phyloP scores from a whole-genome alignment of 2,888 invertebrate species.

The Dolomedes plantarius region DNA sequence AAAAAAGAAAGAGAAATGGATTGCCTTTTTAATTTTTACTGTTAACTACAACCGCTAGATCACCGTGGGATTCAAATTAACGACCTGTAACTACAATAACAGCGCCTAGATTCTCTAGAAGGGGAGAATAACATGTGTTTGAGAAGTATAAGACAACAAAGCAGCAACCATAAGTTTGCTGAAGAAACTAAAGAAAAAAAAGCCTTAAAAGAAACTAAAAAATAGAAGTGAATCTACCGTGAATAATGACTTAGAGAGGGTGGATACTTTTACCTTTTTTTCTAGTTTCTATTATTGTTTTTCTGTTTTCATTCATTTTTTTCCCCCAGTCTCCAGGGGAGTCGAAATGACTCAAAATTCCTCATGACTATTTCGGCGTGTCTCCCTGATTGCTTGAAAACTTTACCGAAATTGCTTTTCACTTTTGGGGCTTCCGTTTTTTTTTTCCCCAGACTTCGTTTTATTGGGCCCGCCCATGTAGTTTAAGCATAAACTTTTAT shows the following conservation, averaged over 20 bases:
- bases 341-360: constrained; percentile 23
- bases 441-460: no score
- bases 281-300: background rate
- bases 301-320: background rate
- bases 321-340: background rate
- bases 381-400: constrained; percentile 3
- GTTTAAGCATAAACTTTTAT: no score
- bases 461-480: background rate
- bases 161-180: background rate
- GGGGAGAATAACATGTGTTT: background rate
- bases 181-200: no score
- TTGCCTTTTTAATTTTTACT: no score
- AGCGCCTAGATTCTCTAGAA: no score
- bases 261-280: background rate
- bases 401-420: background rate
- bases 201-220: no score
- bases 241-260: background rate
- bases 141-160: background rate
- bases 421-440: background rate
- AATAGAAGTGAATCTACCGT: background rate
- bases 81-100: no score
- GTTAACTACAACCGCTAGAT: no score
- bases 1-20: no score
- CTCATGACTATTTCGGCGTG: constrained; percentile 30
- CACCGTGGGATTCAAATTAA: no score